Base-by-base conservation (phyloP, 2,888 invertebrate species). In the Cybosia mesomella region DNA sequence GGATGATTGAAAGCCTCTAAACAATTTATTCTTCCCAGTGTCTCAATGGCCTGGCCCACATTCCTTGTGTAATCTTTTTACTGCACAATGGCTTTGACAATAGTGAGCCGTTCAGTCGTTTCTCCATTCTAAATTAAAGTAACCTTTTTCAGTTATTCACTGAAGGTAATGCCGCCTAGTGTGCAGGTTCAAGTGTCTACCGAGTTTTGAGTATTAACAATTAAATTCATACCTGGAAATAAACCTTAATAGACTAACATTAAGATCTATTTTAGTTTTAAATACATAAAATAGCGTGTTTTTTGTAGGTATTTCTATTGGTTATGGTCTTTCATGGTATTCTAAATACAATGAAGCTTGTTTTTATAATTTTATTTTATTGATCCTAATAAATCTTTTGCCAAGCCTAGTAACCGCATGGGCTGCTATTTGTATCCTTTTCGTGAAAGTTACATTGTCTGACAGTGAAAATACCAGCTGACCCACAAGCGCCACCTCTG, bases 1-100 rank as follows among this genome's bases (percentile, higher is more conserved):
- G 89, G 88, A 92, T 93, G 94, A 94, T 93, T 92, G 94, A 95
- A 91, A 80, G 92, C 87, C 84, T 88, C 88, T 91, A 94, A 92
- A 94, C 94, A 93, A 94, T 94, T 88, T 90, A 87, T 90, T 89
- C 89, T 89, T 86, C 74, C 71, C 80, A 77, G 74, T 83, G 86
- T 87, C 88, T 94, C 92, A 94, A 95, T 92, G 91, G 92, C 81
- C 67, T 89, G 89, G 90, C 89, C 91, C 91, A 92, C 89, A 93
- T 93, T 92, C 91, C 87, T 90, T 86, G 89, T 90, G 86, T 91
- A 89, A 91, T 89, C 91, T 93, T 93, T 93, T 92, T 91, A 90
- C 78, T 88, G 86, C 71, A 94, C 92, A 92, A 93, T 89, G 72
- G 76, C 70, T 76, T 77, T 87, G 89, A 93, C 94, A 94, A 93